A percentile compares a stretch with the other conserved stretches of the same genome.
Conservation (phyloP, 2,888 invertebrate genomes). For the Zaprionus obscuricornis region DNA sequence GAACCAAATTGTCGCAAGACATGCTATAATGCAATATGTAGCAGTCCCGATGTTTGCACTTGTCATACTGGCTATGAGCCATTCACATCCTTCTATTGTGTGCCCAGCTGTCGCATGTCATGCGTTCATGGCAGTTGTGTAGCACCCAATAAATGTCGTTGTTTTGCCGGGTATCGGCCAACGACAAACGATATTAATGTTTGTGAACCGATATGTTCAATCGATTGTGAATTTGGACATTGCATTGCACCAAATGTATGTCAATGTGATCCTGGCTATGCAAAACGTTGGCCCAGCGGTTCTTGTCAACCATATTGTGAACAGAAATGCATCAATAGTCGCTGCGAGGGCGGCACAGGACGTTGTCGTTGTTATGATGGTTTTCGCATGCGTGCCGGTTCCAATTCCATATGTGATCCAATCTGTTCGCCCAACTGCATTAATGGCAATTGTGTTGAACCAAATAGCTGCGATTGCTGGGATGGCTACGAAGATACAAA, state of each 20-base stretch:
- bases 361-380: slow-evolving; percentile 86
- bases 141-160: slow-evolving; percentile 84
- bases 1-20: slow-evolving; percentile 75
- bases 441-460: slow-evolving; percentile 83
- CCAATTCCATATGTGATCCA: slow-evolving; percentile 78
- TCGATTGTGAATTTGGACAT: slow-evolving; percentile 74
- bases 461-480: slow-evolving; percentile 79
- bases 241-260: slow-evolving; percentile 81
- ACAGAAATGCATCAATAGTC: slow-evolving; percentile 80
- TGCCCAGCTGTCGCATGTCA: slow-evolving; percentile 70
- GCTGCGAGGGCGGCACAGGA: slow-evolving; percentile 84
- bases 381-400: slow-evolving; percentile 68
- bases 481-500: slow-evolving; percentile 80
- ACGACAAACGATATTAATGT: slow-evolving; percentile 44
- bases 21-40: slow-evolving; percentile 83
- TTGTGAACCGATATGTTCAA: slow-evolving; percentile 79
- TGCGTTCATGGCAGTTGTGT: slow-evolving; percentile 80
- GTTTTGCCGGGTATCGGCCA: slow-evolving; percentile 82
- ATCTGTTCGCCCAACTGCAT: slow-evolving; percentile 81
- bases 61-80: slow-evolving; percentile 79
- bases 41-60: slow-evolving; percentile 81
- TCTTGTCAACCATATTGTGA: slow-evolving; percentile 78
- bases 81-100: slow-evolving; percentile 70
- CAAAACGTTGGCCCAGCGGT: slow-evolving; percentile 77
- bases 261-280: slow-evolving; percentile 77